Conservation (phyloP, 2,797 vertebrate species). For the Chiloscyllium punctatum region DNA sequence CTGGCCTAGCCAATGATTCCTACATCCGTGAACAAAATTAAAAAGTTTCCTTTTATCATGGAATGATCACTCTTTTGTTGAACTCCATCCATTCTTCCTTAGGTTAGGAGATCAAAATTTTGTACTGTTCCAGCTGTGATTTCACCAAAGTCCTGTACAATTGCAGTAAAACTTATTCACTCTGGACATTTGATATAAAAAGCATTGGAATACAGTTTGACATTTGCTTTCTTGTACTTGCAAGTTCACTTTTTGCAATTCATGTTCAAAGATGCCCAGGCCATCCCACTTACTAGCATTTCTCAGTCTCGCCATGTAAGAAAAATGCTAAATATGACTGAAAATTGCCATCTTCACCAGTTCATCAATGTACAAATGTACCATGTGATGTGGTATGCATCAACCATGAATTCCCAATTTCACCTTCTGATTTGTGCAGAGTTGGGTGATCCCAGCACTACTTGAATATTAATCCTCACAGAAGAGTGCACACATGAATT, state of each 20-base stretch:
- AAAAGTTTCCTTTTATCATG: too few relatives aligned
- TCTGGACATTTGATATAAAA: background rate
- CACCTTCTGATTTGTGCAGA: background rate
- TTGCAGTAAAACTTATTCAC: background rate
- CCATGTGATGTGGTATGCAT: background rate
- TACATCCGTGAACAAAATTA: too few relatives aligned
- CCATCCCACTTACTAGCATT: background rate
- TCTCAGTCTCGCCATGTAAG: too few relatives aligned
- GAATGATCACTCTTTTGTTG: too few relatives aligned
- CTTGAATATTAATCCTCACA: background rate
- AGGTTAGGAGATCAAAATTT: too few relatives aligned
- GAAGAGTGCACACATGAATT: background rate
- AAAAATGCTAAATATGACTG: background rate
- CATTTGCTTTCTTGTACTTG: background rate
- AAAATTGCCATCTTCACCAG: background rate
- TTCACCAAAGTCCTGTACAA: background rate
- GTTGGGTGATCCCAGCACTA: background rate
- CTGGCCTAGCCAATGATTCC: too few relatives aligned
- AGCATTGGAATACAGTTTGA: background rate
- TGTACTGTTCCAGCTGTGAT: too few relatives aligned
- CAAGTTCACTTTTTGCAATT: background rate
- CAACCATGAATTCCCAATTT: background rate
- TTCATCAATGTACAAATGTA: background rate
- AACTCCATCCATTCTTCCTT: too few relatives aligned
- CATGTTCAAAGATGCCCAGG: background rate